Evolutionary conservation across 2,797 vertebrate genomes (phyloP).

Genomic region (Antrozous pallidus): DNA sequence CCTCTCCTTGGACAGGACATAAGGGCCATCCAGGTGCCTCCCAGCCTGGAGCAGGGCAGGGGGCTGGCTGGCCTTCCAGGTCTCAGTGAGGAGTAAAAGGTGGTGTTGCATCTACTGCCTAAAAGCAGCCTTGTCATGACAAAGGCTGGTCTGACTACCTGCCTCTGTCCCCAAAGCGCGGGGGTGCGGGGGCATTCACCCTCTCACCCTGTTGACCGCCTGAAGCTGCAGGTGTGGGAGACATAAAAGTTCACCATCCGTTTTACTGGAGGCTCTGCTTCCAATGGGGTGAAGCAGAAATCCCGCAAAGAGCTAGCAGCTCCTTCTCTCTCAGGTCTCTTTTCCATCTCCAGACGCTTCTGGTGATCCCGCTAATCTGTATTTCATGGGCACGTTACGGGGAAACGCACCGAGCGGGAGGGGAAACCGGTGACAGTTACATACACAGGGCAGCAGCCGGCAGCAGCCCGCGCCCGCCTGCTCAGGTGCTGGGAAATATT

Average conservation of each 20-base stretch:
- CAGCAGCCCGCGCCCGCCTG: constrained; percentile 75
- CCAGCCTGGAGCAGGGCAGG: neutral
- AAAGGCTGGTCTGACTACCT: neutral
- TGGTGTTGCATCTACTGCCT: neutral
- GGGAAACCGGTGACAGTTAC: constrained; percentile 78
- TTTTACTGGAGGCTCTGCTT: constrained; percentile 13
- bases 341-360: constrained; percentile 76
- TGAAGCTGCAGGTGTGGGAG: neutral
- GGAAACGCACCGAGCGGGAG: constrained; percentile 74
- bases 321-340: constrained; percentile 71
- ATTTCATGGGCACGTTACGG: constrained; percentile 80
- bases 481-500: constrained; percentile 77
- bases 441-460: constrained; percentile 78
- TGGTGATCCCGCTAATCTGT: constrained; percentile 82
- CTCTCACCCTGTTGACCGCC: neutral
- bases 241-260: constrained; percentile 22
- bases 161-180: neutral
- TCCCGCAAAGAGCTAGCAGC: constrained; percentile 55
- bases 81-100: neutral
- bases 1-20: neutral
- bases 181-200: neutral
- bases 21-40: neutral
- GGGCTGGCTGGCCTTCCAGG: neutral
- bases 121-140: neutral
- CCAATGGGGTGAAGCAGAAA: constrained; percentile 58